Conservation (phyloP, 2,113 vertebrate species). For the Rhizomys pruinosus region DNA sequence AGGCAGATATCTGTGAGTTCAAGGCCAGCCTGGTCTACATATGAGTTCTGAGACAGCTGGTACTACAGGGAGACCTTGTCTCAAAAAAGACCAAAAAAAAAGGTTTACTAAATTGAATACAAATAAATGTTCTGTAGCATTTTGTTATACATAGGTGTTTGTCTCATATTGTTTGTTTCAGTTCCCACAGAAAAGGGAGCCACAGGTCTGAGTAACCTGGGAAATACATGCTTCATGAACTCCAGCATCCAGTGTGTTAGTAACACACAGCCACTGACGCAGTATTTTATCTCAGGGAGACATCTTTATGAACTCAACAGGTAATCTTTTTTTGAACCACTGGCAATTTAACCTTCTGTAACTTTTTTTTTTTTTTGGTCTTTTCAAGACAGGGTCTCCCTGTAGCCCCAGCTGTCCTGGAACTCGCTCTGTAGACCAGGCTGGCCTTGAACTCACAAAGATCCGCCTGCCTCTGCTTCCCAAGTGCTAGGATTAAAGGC, state of each 20-base stretch:
- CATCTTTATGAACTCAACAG: slow-evolving; percentile 99
- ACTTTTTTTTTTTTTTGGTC: too few relatives aligned
- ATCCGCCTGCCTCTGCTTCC: too few relatives aligned
- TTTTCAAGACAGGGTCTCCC: too few relatives aligned
- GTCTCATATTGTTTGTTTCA: slow-evolving; percentile 76
- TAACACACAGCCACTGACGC: slow-evolving; percentile 97
- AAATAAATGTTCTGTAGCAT: neutral
- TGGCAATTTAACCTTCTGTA: neutral
- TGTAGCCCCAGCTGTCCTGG: too few relatives aligned
- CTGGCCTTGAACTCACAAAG: too few relatives aligned
- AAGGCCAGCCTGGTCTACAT: too few relatives aligned
- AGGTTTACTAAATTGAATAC: slow-evolving; percentile 19
- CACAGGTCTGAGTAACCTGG: slow-evolving; percentile 98
- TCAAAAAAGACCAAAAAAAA: neutral
- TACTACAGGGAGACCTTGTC: too few relatives aligned
- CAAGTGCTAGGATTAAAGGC: too few relatives aligned
- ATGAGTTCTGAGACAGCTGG: too few relatives aligned
- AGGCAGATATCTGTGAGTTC: too few relatives aligned
- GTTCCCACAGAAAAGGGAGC: slow-evolving; percentile 99
- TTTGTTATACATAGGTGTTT: slow-evolving; percentile 25
- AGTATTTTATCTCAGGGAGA: slow-evolving; percentile 98
- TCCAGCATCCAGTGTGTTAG: slow-evolving; percentile 99
- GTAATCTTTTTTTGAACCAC: slow-evolving; percentile 80
- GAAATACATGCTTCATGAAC: slow-evolving; percentile 99
- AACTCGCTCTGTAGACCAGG: too few relatives aligned